A percentile compares a stretch with the other conserved stretches of the same genome.
Conservation (phyloP, 2,797 vertebrate genomes). For the Myotis myotis region DNA sequence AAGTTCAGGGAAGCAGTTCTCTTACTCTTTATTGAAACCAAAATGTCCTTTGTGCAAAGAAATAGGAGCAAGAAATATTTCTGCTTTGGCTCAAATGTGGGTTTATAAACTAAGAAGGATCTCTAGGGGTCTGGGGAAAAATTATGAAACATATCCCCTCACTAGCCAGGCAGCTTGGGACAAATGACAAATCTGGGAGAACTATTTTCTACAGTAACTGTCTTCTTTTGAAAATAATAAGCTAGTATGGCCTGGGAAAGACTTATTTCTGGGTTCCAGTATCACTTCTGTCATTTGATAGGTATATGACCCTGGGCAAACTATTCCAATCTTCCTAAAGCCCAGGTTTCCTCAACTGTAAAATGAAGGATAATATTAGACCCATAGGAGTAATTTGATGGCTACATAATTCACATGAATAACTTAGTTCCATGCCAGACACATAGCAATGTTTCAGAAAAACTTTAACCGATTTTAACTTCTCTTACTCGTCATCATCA, state of each 20-base stretch:
- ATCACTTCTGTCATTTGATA: slow-evolving; percentile 5
- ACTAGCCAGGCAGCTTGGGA: background rate
- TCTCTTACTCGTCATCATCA: background rate
- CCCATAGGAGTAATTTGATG: background rate
- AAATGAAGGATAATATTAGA: background rate
- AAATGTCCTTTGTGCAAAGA: slow-evolving; percentile 54
- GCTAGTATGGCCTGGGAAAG: background rate
- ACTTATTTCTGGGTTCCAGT: background rate
- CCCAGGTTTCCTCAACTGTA: background rate
- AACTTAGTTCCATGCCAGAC: background rate
- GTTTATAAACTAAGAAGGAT: slow-evolving; percentile 34
- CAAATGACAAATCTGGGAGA: slow-evolving; percentile 29
- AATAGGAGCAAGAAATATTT: slow-evolving; percentile 48
- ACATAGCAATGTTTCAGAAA: background rate
- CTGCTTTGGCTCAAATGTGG: slow-evolving; percentile 51
- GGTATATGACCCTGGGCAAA: background rate
- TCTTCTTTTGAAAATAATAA: background rate
- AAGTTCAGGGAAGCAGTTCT: slow-evolving; percentile 39
- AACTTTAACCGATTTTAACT: slow-evolving; percentile 24
- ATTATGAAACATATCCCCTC: slow-evolving; percentile 34
- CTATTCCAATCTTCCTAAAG: background rate
- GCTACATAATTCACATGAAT: slow-evolving; percentile 17
- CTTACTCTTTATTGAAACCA: slow-evolving; percentile 33
- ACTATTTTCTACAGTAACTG: background rate
- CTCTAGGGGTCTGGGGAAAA: slow-evolving; percentile 2